These are phyloP conservation scores for Thunnus thynnus DNA, from an alignment of 2,113 vertebrate genomes.

Conservation along the genomic window DNA sequence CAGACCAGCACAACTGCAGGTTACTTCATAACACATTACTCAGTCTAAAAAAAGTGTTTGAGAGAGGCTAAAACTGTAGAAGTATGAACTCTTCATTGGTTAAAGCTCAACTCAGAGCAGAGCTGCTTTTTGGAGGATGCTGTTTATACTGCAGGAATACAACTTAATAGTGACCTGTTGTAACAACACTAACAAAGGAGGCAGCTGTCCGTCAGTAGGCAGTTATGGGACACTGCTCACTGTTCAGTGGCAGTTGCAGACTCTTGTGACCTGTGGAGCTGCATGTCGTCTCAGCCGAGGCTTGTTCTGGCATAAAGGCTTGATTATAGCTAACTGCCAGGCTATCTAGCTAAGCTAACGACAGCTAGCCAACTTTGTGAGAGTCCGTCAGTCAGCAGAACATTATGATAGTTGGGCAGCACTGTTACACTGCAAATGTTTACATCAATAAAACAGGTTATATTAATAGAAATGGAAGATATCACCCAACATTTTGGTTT, in stretches of 20 bases:
- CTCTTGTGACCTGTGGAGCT: slow-evolving; percentile 41
- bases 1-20: slow-evolving; percentile 15
- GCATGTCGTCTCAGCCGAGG: slow-evolving; percentile 28
- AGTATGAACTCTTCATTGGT: not conserved
- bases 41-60: not conserved
- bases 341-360: slow-evolving; percentile 66
- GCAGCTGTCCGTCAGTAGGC: slow-evolving; percentile 25
- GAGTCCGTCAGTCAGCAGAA: slow-evolving; percentile 16
- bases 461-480: not conserved
- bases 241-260: slow-evolving; percentile 9
- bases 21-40: not conserved
- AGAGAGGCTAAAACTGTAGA: not conserved
- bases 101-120: not conserved
- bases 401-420: not conserved
- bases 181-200: slow-evolving; percentile 24
- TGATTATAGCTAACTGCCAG: slow-evolving; percentile 20
- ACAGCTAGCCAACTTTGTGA: slow-evolving; percentile 65
- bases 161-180: slow-evolving; percentile 29
- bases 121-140: not conserved
- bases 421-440: not conserved
- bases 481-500: not conserved
- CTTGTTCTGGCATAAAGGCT: slow-evolving; percentile 29
- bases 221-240: slow-evolving; percentile 16
- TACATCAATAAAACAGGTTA: not conserved
- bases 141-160: not conserved